Conservation (phyloP, 1,140 invertebrate genomes). For the Teleogryllus occipitalis region DNA sequence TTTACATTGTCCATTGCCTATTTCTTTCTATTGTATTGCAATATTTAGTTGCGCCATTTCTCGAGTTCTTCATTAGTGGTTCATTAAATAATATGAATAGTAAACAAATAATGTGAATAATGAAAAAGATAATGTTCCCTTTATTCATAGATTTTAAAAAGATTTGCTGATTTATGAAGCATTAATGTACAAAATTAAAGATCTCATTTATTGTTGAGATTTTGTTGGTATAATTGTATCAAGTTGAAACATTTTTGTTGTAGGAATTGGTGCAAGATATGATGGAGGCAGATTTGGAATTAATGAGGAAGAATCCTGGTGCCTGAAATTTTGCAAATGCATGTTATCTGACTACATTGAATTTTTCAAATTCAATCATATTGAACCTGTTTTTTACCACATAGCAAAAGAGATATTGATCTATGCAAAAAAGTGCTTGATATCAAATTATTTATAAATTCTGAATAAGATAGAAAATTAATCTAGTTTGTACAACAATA, state of each 20-base stretch:
- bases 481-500: no score
- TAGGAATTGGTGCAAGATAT: slow-evolving; percentile 88
- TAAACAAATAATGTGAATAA: not conserved
- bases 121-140: not conserved
- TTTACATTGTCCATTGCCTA: not conserved
- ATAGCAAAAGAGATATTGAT: no score
- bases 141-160: not conserved
- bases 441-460: no score
- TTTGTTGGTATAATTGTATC: not conserved
- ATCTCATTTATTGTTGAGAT: not conserved
- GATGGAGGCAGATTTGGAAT: slow-evolving; percentile 84
- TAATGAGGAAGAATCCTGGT: slow-evolving; percentile 89
- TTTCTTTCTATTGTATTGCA: not conserved
- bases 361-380: no score
- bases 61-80: no score
- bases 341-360: no score
- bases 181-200: not conserved
- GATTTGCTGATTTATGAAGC: not conserved
- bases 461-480: no score
- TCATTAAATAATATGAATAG: no score
- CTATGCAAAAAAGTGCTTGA: no score
- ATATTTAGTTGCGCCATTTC: no score
- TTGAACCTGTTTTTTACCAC: no score
- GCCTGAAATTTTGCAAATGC: slow-evolving; percentile 49
- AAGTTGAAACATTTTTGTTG: not conserved